These are phyloP conservation scores for Cheilosia vulpina DNA, from an alignment of 2,888 invertebrate species.

Conservation along the genomic window DNA sequence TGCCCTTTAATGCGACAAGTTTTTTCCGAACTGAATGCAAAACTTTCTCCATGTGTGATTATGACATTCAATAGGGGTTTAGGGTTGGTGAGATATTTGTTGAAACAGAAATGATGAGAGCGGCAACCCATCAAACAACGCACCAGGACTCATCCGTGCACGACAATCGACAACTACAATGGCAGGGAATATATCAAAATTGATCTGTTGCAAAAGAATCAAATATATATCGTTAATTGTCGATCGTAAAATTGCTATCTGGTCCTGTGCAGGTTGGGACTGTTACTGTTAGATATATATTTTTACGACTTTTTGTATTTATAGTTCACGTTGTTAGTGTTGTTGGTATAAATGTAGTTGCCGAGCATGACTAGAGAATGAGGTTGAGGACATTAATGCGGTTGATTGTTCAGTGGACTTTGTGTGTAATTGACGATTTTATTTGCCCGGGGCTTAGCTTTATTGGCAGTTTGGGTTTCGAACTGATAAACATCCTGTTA, in stretches of 20 bases:
- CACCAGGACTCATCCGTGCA: constrained; percentile 47
- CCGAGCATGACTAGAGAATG: constrained; percentile 28
- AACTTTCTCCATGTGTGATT: constrained; percentile 37
- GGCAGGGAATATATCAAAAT: constrained; percentile 51
- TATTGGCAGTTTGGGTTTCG: constrained; percentile 18
- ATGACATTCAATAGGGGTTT: neutral
- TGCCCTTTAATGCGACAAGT: constrained; percentile 61
- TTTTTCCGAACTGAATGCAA: constrained; percentile 40
- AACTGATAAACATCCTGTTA: constrained; percentile 39
- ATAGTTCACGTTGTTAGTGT: neutral
- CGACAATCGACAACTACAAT: neutral
- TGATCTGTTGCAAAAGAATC: constrained; percentile 48
- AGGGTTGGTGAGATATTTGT: too few relatives aligned
- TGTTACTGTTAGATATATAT: constrained; percentile 30
- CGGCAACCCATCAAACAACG: constrained; percentile 26
- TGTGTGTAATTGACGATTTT: constrained; percentile 61
- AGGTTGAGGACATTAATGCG: constrained; percentile 34
- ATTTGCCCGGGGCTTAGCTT: constrained; percentile 30
- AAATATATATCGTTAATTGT: constrained; percentile 50
- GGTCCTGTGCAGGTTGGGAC: constrained; percentile 7
- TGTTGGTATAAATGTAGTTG: constrained; percentile 22
- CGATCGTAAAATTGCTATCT: constrained; percentile 65
- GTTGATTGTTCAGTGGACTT: constrained; percentile 50
- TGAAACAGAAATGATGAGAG: constrained; percentile 42
- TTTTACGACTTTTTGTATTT: constrained; percentile 38